These are phyloP conservation scores for Monopis laevigella DNA, from an alignment of 2,888 invertebrate genomes.

Conservation along the genomic window DNA sequence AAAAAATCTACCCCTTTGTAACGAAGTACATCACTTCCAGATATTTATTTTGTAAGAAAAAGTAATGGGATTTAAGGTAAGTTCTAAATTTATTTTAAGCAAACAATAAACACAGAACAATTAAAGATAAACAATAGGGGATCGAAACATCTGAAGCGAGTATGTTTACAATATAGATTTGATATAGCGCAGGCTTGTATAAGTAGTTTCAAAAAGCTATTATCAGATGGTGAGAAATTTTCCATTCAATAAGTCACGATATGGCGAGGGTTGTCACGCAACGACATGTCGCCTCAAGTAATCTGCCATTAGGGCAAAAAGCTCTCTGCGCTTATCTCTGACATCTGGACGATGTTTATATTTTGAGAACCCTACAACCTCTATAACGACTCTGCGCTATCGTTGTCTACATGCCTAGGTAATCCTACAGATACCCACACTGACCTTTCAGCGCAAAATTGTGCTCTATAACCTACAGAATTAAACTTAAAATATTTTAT, in stretches of 20 bases:
- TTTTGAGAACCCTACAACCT: slow-evolving; percentile 61
- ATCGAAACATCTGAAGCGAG: too few species aligned
- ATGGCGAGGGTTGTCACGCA: slow-evolving; percentile 26
- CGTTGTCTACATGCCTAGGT: slow-evolving; percentile 53
- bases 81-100: too few species aligned
- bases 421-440: slow-evolving; percentile 34
- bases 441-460: slow-evolving; percentile 30
- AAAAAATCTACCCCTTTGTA: too few species aligned
- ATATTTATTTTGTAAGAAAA: too few species aligned
- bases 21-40: too few species aligned
- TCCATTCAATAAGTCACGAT: slow-evolving; percentile 42
- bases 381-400: slow-evolving; percentile 58
- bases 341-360: slow-evolving; percentile 65
- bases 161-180: too few species aligned
- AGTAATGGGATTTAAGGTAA: too few species aligned
- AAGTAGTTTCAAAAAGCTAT: too few species aligned
- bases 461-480: slow-evolving; percentile 26
- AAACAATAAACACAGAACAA: too few species aligned
- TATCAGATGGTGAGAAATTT: slow-evolving; percentile 35
- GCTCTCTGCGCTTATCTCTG: slow-evolving; percentile 56
- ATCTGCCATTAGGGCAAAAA: slow-evolving; percentile 61
- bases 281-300: slow-evolving; percentile 46
- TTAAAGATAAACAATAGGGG: too few species aligned
- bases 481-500: slow-evolving; percentile 29
- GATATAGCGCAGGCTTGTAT: too few species aligned